Percentiles rank a stretch among this genome's conserved stretches.
Evolutionary conservation across 2,797 vertebrate genomes (phyloP).

Genomic region (Acanthurus leucopareius): DNA sequence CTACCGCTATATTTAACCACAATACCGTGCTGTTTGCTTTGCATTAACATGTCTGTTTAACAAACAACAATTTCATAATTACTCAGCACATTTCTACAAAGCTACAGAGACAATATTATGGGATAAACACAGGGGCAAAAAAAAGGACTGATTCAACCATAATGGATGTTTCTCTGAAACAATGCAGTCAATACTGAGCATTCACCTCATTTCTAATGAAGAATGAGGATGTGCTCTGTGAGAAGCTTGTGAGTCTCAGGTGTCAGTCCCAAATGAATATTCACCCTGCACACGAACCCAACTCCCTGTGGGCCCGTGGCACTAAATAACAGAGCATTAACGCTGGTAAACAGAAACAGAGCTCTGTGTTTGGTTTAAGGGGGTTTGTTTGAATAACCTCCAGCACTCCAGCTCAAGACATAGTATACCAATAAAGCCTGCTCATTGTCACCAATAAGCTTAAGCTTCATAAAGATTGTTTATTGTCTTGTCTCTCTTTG

Average conservation of each 20-base stretch:
- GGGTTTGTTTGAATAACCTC: conserved; percentile 82
- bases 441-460: conserved; percentile 79
- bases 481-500: neutral
- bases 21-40: neutral
- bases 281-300: conserved; percentile 84
- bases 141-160: conserved; percentile 7
- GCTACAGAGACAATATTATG: conserved; percentile 8
- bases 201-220: conserved; percentile 51
- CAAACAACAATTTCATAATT: conserved; percentile 14
- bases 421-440: conserved; percentile 73
- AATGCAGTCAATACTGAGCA: conserved; percentile 58
- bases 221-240: conserved; percentile 42
- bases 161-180: conserved; percentile 52
- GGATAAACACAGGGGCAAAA: conserved; percentile 16
- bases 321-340: conserved; percentile 81
- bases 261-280: conserved; percentile 90
- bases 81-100: conserved; percentile 13
- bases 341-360: conserved; percentile 67
- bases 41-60: neutral
- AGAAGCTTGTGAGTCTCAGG: conserved; percentile 81
- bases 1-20: conserved; percentile 30
- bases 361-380: conserved; percentile 59
- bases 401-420: conserved; percentile 56
- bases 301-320: conserved; percentile 76
- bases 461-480: conserved; percentile 68